These are phyloP conservation scores for Drosophila mercatorum DNA, from an alignment of 2,888 invertebrate genomes.

Conservation along the genomic window DNA sequence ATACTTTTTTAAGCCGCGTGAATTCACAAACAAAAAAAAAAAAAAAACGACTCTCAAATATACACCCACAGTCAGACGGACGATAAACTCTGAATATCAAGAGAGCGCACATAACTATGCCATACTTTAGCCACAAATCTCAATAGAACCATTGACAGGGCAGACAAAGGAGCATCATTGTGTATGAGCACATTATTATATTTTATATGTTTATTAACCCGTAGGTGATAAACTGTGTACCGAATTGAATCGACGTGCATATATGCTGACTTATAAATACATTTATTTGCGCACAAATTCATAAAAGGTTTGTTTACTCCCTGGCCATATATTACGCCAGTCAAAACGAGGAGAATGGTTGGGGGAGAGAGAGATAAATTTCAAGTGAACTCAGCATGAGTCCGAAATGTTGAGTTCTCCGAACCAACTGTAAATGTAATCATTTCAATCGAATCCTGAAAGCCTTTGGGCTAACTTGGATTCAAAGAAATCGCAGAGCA, in stretches of 20 bases:
- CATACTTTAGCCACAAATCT: conserved; percentile 61
- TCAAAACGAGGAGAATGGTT: neutral
- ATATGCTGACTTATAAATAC: conserved; percentile 1
- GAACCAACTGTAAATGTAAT: neutral
- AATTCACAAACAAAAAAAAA: neutral
- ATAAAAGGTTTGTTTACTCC: neutral
- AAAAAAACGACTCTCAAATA: conserved; percentile 20
- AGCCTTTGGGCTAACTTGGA: no score
- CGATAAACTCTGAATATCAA: neutral
- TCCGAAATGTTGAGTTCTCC: neutral
- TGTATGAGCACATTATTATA: conserved; percentile 2
- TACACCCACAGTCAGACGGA: neutral
- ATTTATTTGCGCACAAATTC: neutral
- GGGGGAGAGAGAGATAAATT: neutral
- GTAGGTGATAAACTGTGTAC: neutral
- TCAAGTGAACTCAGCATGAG: neutral
- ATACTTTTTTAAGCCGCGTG: conserved; percentile 41
- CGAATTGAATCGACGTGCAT: neutral
- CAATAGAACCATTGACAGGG: conserved; percentile 53
- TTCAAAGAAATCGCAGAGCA: neutral
- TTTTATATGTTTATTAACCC: conserved; percentile 6
- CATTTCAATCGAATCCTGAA: neutral
- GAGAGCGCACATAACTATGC: conserved; percentile 43
- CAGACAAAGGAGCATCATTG: neutral
- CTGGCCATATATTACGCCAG: neutral